A percentile compares a stretch with the other conserved stretches of the same genome.
Evolutionary conservation across 2,888 invertebrate genomes (phyloP).

Genomic region (Tenodera sinensis): DNA sequence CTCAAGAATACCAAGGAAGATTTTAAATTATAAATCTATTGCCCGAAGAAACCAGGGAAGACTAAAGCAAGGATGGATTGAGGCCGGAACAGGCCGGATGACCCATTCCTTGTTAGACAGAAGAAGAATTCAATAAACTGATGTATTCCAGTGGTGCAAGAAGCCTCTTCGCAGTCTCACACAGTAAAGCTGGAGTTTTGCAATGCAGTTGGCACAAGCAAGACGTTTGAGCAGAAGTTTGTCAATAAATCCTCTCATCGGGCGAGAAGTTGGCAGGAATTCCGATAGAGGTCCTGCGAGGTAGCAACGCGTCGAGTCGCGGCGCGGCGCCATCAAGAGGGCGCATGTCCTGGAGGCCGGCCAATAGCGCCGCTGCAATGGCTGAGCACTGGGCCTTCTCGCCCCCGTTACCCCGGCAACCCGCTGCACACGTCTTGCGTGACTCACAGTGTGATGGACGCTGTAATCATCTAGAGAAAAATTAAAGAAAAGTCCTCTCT

Average conservation of each 20-base stretch:
- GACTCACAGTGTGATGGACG: neutral
- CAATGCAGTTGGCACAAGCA: neutral
- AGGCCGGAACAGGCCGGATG: too few relatives aligned
- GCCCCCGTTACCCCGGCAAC: conserved; percentile 9
- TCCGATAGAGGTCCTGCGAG: conserved; percentile 3
- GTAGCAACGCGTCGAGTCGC: neutral
- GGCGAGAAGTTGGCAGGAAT: neutral
- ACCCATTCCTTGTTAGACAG: too few relatives aligned
- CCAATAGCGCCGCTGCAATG: conserved; percentile 20
- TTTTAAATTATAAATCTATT: too few relatives aligned
- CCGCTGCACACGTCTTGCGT: neutral
- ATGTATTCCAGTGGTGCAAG: too few relatives aligned
- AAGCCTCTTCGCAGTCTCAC: too few relatives aligned
- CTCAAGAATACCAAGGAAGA: too few relatives aligned
- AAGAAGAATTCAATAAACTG: too few relatives aligned
- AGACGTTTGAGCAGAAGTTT: neutral
- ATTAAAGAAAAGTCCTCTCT: neutral
- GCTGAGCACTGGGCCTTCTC: conserved; percentile 1
- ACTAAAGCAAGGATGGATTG: too few relatives aligned
- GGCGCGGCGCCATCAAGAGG: neutral
- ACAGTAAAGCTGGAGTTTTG: neutral
- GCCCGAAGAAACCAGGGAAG: too few relatives aligned
- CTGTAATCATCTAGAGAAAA: neutral
- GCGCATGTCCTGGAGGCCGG: conserved; percentile 3
- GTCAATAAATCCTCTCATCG: neutral